Evolutionary conservation across 2,797 vertebrate genomes (phyloP).

Genomic region (Lepus townsendii): DNA sequence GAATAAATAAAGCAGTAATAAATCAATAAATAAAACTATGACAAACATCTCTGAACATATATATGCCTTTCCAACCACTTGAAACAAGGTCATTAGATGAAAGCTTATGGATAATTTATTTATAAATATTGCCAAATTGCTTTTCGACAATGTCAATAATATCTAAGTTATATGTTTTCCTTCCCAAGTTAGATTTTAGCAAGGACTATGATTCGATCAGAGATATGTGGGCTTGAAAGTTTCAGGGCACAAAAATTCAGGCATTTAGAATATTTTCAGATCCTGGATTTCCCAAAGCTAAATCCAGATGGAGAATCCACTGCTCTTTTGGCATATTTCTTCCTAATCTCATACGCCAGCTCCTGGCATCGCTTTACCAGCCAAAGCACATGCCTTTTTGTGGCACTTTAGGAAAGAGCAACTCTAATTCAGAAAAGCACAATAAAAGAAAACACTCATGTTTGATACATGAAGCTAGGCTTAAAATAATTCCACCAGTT

Average conservation of each 20-base stretch:
- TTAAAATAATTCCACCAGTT: constrained; percentile 19
- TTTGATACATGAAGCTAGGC: not conserved
- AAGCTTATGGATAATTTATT: not conserved
- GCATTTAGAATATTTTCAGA: constrained; percentile 61
- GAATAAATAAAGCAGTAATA: not conserved
- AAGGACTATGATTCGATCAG: not conserved
- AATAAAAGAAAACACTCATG: not conserved
- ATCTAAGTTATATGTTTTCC: not conserved
- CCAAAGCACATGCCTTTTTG: constrained; percentile 72
- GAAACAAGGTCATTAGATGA: not conserved
- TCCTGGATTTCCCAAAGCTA: constrained; percentile 73
- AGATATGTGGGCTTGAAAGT: not conserved
- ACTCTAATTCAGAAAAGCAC: constrained; percentile 40
- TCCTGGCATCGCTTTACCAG: constrained; percentile 7
- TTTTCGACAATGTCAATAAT: not conserved
- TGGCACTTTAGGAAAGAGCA: constrained; percentile 62
- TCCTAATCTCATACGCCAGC: constrained; percentile 3
- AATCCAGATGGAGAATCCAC: constrained; percentile 61
- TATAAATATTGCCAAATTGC: not conserved
- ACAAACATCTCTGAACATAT: not conserved
- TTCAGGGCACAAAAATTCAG: constrained; percentile 42
- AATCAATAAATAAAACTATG: not conserved
- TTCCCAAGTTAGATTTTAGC: constrained; percentile 51
- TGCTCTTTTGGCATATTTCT: constrained; percentile 62
- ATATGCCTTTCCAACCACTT: not conserved